These are phyloP conservation scores for Gadus chalcogrammus DNA, from an alignment of 2,113 vertebrate species.

Conservation along the genomic window DNA sequence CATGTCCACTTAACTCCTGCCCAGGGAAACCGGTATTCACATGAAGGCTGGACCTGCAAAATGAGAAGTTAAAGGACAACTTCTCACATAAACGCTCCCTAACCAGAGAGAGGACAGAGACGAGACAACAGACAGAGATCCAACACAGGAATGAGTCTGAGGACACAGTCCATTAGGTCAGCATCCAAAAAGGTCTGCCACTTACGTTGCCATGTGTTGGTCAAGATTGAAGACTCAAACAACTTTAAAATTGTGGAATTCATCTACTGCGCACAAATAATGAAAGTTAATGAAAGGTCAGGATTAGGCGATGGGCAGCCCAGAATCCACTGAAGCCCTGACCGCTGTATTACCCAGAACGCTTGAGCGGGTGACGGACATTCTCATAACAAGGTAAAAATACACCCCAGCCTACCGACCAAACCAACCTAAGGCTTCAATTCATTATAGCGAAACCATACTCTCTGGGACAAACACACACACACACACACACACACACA, in stretches of 20 bases:
- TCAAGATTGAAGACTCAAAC: no score
- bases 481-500: slow-evolving; percentile 28
- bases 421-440: slow-evolving; percentile 9
- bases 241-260: background rate
- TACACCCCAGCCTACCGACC: slow-evolving; percentile 9
- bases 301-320: slow-evolving; percentile 3
- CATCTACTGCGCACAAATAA: background rate
- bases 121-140: no score
- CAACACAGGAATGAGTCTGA: no score
- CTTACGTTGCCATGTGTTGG: no score
- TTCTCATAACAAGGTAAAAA: slow-evolving; percentile 15
- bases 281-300: slow-evolving; percentile 14
- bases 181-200: no score
- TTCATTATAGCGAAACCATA: slow-evolving; percentile 15
- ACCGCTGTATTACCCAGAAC: slow-evolving; percentile 7
- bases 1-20: no score
- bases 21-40: no score
- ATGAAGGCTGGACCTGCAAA: no score
- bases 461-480: slow-evolving; percentile 6
- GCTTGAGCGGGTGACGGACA: slow-evolving; percentile 10
- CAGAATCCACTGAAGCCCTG: background rate
- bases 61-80: no score
- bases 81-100: no score
- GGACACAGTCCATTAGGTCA: no score
- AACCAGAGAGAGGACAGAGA: no score